A percentile compares a stretch with the other conserved stretches of the same genome.
These are phyloP conservation scores for Pardosa pseudoannulata DNA, from an alignment of 2,888 invertebrate species.

Conservation along the genomic window DNA sequence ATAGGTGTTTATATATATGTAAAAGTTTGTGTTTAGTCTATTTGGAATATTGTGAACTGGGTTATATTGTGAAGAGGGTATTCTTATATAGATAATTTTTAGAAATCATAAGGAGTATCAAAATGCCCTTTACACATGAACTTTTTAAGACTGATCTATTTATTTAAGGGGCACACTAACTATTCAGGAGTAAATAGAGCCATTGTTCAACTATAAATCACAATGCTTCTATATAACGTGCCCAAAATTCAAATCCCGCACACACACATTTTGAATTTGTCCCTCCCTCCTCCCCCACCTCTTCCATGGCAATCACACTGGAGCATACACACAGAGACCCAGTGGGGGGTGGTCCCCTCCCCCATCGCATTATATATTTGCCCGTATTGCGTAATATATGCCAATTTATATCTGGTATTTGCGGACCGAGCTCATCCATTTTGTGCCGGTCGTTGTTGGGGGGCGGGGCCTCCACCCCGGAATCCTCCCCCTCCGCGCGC, in stretches of 20 bases:
- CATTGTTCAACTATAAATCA: not conserved
- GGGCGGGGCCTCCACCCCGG: not conserved
- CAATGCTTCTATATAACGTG: not conserved
- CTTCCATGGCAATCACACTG: not conserved
- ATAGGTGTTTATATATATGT: no score
- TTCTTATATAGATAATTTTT: no score
- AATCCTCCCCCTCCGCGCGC: constrained; percentile 14
- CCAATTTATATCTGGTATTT: constrained; percentile 16
- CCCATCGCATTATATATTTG: constrained; percentile 8
- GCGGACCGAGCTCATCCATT: constrained; percentile 10
- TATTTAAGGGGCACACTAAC: no score
- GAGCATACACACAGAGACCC: no score
- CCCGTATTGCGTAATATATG: constrained; percentile 19
- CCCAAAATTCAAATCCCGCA: not conserved
- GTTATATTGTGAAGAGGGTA: no score
- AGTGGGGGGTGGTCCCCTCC: not conserved
- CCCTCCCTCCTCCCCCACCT: not conserved
- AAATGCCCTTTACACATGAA: no score
- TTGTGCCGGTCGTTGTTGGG: not conserved
- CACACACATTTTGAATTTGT: no score
- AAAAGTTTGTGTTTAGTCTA: no score
- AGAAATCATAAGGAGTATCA: no score
- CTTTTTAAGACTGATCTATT: no score
- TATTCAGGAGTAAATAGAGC: no score
- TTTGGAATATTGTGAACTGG: no score